Conservation (phyloP, 92 coral and sea anemone species). For the Bergia puertoricense region DNA sequence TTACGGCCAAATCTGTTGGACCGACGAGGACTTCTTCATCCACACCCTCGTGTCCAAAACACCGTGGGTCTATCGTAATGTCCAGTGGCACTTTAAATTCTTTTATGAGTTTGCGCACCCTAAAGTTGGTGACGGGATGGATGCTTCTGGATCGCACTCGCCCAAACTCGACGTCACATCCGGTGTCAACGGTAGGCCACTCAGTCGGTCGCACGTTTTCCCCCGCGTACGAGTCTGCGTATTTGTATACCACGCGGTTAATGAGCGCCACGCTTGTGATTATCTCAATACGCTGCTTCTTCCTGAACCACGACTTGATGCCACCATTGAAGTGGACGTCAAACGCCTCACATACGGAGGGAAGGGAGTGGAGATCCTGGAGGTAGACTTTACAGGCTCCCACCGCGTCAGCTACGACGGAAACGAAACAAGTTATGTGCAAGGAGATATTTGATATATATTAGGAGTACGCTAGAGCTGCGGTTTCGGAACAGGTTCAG, state of each 20-base stretch:
- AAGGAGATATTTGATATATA: no score
- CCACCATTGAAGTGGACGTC: slow-evolving; percentile 52
- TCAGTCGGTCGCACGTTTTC: slow-evolving; percentile 36
- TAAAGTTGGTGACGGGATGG: slow-evolving; percentile 38
- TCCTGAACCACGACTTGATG: slow-evolving; percentile 46
- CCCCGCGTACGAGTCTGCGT: slow-evolving; percentile 42
- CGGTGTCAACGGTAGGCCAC: slow-evolving; percentile 42
- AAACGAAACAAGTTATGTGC: not conserved
- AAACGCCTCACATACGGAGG: slow-evolving; percentile 43
- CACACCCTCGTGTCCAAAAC: slow-evolving; percentile 35
- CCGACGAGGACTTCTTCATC: slow-evolving; percentile 11
- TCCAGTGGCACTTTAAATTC: slow-evolving; percentile 25
- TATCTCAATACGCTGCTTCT: slow-evolving; percentile 43
- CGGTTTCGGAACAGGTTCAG: no score
- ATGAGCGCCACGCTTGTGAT: slow-evolving; percentile 48
- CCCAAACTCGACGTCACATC: slow-evolving; percentile 34
- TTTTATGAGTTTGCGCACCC: slow-evolving; percentile 27
- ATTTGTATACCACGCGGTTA: slow-evolving; percentile 42
- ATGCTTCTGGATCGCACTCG: slow-evolving; percentile 42
- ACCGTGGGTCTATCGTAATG: slow-evolving; percentile 31
- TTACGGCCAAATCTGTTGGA: slow-evolving; percentile 19
- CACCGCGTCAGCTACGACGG: slow-evolving; percentile 27
- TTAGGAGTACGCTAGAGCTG: no score
- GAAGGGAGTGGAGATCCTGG: slow-evolving; percentile 51
- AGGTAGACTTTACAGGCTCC: slow-evolving; percentile 58